Conservation (phyloP, 1,140 invertebrate genomes). For the Hypsibius dujardini region DNA sequence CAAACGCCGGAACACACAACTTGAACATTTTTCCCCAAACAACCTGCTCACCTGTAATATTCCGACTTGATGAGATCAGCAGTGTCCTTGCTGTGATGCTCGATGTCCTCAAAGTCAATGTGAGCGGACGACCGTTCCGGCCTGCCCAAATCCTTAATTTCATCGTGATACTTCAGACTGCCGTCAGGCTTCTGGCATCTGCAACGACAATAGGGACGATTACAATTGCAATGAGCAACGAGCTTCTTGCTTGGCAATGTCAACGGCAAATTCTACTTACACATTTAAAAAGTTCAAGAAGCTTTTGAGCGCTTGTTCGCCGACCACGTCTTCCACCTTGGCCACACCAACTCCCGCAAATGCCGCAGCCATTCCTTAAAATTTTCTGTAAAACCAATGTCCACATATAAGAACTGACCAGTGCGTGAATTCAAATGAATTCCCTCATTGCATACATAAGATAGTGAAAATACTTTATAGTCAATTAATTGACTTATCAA, state of each 20-base stretch:
- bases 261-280: too few species aligned
- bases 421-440: too few species aligned
- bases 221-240: background rate
- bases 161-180: conserved; percentile 66
- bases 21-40: conserved; percentile 16
- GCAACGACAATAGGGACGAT: background rate
- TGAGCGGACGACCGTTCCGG: conserved; percentile 76
- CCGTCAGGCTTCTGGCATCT: conserved; percentile 39
- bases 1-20: background rate
- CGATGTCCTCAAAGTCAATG: conserved; percentile 88
- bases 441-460: too few species aligned
- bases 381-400: background rate
- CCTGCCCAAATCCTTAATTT: conserved; percentile 63
- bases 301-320: conserved; percentile 16
- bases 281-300: conserved; percentile 15
- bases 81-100: conserved; percentile 77
- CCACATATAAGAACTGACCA: too few species aligned
- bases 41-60: conserved; percentile 55
- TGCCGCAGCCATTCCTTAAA: background rate
- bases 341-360: conserved; percentile 18
- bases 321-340: background rate
- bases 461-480: too few species aligned
- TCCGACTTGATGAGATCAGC: conserved; percentile 84
- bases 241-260: background rate
- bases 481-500: too few species aligned